Base-by-base conservation (phyloP, 2,888 invertebrate species). In the Lasioglossum vierecki region DNA sequence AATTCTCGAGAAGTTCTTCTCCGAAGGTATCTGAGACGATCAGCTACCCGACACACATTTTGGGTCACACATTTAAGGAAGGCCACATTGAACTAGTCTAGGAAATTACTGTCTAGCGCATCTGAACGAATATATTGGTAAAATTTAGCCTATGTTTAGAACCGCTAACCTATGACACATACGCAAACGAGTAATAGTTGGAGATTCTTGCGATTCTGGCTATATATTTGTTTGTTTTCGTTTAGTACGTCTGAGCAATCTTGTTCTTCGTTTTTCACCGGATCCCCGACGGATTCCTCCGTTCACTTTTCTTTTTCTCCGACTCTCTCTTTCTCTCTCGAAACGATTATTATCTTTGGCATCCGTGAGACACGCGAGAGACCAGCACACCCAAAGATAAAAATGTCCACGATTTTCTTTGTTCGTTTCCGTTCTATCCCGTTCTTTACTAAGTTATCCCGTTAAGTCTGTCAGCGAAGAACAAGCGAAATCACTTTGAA, bases 11-110 rank as follows among this genome's bases (percentile, higher is more conserved):
- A 75, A 74, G 79, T 60, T 72, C 4, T 83, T 63, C 30, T 63
- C 88, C 82, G 63, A 76, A 85, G 46, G 26, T 74, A 63, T 74
- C 66, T 81, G 80, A 81, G 79, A 88, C 81, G 85, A 79, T 80
- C 72, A 70, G 68, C 86, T 86, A 86, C 57, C 79, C 82, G 86
- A 86, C 80, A 88, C 88, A 90, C 84, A 88, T 90, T 79, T 70
- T 83, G 89, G 91, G 89, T 91, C 86, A 86, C 85, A 90, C 86
- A 90, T 85, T 89, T 88, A 93, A 95, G 94, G 94, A 95, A 95
- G 95, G 95, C 95, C 94, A 95, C 95, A 95, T 94, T 94, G 92
- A 95, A 93, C 94, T 95, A 95, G 93, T 94, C 94, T 94, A 94
- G 93, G 89, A 92, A 93, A 91, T 93, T 88, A 88, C 91, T 90